Evolutionary conservation across 2,888 invertebrate species (phyloP).

Genomic region (Limnephilus rhombicus): DNA sequence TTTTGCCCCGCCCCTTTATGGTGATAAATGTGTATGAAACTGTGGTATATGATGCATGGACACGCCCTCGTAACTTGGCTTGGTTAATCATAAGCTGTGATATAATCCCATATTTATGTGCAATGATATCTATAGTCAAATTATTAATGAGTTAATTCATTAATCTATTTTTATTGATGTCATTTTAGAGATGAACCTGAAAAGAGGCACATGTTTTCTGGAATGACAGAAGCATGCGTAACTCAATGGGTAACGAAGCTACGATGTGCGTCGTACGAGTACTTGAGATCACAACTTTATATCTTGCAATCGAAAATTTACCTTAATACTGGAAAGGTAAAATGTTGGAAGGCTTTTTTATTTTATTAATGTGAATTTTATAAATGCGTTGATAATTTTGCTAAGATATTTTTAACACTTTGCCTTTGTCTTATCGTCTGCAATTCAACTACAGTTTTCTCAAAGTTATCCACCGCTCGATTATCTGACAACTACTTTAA

Average conservation of each 20-base stretch:
- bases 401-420: neutral
- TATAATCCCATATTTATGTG: neutral
- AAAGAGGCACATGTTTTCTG: slow-evolving; percentile 84
- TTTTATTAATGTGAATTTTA: neutral
- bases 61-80: neutral
- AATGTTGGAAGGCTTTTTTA: neutral
- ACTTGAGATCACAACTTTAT: slow-evolving; percentile 81
- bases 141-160: neutral
- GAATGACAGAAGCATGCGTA: slow-evolving; percentile 83
- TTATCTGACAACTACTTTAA: too few relatives aligned
- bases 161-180: neutral
- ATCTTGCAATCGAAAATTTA: slow-evolving; percentile 83
- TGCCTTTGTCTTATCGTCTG: neutral
- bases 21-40: neutral
- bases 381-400: neutral
- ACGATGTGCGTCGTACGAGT: slow-evolving; percentile 84
- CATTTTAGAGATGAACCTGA: slow-evolving; percentile 78
- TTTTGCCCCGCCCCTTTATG: neutral
- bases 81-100: neutral
- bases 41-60: neutral
- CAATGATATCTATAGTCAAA: neutral
- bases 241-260: slow-evolving; percentile 84
- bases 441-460: neutral
- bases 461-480: too few relatives aligned
- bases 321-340: slow-evolving; percentile 82